Evolutionary conservation across 2,888 invertebrate species (phyloP).

Genomic region (Cephus spinipes): DNA sequence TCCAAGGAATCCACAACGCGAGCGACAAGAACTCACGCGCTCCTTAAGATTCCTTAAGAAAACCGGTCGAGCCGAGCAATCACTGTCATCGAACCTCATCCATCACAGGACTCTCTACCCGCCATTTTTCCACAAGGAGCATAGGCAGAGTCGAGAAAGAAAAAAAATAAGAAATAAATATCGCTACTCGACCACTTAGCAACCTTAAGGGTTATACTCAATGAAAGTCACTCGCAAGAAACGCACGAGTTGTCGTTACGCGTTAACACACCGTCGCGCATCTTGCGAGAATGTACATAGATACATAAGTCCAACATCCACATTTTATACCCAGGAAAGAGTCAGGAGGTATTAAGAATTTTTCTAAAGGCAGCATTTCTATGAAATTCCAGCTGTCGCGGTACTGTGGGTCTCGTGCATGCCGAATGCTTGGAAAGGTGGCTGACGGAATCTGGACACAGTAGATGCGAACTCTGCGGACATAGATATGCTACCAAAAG

Average conservation of each 20-base stretch:
- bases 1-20: conserved; percentile 14
- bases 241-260: not conserved
- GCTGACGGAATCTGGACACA: conserved; percentile 69
- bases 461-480: conserved; percentile 71
- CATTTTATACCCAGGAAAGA: not conserved
- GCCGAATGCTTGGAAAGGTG: conserved; percentile 70
- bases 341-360: not conserved
- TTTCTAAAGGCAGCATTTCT: conserved; percentile 29
- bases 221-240: not conserved
- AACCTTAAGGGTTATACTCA: not conserved
- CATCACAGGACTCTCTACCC: not conserved
- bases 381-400: conserved; percentile 68
- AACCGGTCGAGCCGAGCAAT: not conserved
- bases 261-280: not conserved
- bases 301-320: not conserved
- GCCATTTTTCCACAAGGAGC: not conserved
- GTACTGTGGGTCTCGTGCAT: conserved; percentile 69
- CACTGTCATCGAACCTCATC: not conserved
- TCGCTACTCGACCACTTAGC: not conserved
- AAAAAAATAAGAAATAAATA: not conserved
- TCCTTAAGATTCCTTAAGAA: conserved; percentile 4
- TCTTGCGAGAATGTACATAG: not conserved
- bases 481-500: conserved; percentile 66
- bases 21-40: conserved; percentile 1
- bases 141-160: not conserved